Evolutionary conservation across 2,113 vertebrate species (phyloP), one percentile per base, ranked within the genome.

Genomic region (Lasiurus borealis): DNA sequence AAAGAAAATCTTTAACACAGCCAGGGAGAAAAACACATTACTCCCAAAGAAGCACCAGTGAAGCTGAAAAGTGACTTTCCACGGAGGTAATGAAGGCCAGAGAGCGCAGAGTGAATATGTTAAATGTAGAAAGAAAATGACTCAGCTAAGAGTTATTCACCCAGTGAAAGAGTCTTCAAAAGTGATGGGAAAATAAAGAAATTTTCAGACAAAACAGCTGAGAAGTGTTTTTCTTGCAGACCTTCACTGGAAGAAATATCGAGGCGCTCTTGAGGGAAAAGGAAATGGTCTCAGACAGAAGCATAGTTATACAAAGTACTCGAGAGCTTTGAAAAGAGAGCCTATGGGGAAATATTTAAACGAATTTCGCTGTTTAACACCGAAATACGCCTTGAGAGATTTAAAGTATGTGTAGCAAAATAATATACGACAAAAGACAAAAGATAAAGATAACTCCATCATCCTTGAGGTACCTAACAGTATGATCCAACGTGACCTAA

Each of bases 1-100:
- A 87, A 93, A 90, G 29, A 31, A 73, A 95, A 80, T 76, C 54
- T 92, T 95, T 78, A 82, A 89, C 81, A 93, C 19, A 50, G 46
- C 73, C 16, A 91, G 87, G 73, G 34, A 50, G 50, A 6, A n/a
- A 85, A 82, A 29, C 31, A 71, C 36, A 75, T 14, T 44, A 64
- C 19, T 14, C 80, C 34, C 19, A 31, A 64, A 34, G 66, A 48
- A 64, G 18, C 57, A 54, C 57, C n/a, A 21, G 9, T 50, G 90
- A 94, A 71, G 27, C 21, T 90, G 92, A 93, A 40, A 64, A 50
- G 8, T 48, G 21, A 77, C 62, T 94, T 86, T 84, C 50, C 54
- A 50, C 23, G 90, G 85, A 73, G 44, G 62, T 54, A 77, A 5
- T 7, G 36, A 40, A 90, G 80, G 44, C 40, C 19, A 6, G 44